These are phyloP conservation scores for Phoenoteleia sp. DNA, from an alignment of 2,888 invertebrate species.

Conservation along the genomic window DNA sequence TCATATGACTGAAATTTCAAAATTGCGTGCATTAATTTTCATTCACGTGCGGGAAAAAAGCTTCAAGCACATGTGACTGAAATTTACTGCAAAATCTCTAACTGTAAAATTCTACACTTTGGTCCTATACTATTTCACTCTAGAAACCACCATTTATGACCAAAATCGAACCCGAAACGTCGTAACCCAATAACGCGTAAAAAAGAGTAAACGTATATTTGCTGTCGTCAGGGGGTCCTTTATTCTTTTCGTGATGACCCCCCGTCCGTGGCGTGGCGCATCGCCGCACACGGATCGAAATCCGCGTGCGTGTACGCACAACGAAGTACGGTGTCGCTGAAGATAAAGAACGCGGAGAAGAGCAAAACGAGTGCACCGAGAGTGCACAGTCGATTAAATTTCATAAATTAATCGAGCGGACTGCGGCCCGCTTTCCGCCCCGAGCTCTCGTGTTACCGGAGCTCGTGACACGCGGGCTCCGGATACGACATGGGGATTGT, in stretches of 20 bases:
- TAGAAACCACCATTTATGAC: no score
- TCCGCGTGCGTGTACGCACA: slow-evolving; percentile 46
- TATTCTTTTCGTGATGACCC: slow-evolving; percentile 58
- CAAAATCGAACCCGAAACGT: slow-evolving; percentile 20
- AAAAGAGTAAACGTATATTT: slow-evolving; percentile 10
- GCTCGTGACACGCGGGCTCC: slow-evolving; percentile 63
- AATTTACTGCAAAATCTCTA: no score
- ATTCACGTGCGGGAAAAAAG: no score
- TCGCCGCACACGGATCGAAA: no score
- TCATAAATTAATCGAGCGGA: slow-evolving; percentile 82
- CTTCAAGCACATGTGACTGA: no score
- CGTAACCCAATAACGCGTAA: slow-evolving; percentile 27
- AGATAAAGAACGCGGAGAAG: slow-evolving; percentile 54
- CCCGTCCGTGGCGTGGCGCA: slow-evolving; percentile 75
- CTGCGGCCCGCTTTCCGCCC: slow-evolving; percentile 74
- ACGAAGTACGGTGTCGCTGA: slow-evolving; percentile 21
- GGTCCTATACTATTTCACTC: no score
- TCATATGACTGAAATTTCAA: no score
- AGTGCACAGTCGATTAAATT: slow-evolving; percentile 82
- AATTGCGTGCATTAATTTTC: no score
- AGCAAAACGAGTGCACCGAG: slow-evolving; percentile 7
- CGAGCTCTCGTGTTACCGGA: slow-evolving; percentile 77
- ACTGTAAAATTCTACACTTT: no score
- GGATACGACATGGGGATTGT: slow-evolving; percentile 70
- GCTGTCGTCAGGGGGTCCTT: no score